Evolutionary conservation across 1,140 invertebrate species (phyloP).

Genomic region (Wasmannia auropunctata): DNA sequence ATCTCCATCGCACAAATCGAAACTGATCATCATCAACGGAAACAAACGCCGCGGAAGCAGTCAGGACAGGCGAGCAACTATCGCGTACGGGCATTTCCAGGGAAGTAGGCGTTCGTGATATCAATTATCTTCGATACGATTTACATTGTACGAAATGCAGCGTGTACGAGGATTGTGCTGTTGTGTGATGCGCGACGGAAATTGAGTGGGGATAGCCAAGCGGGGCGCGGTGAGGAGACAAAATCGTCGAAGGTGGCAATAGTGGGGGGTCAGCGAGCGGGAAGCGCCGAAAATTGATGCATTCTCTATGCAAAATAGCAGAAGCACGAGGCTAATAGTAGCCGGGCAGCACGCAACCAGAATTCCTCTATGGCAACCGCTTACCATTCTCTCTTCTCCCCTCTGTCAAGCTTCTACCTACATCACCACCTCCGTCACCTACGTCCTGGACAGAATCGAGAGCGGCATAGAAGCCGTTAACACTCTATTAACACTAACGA

Average conservation of each 20-base stretch:
- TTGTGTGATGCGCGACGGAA: conserved; percentile 54
- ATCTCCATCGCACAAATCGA: conserved; percentile 36
- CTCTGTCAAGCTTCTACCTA: conserved; percentile 63
- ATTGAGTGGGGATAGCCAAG: conserved; percentile 29
- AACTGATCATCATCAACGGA: conserved; percentile 44
- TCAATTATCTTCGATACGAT: conserved; percentile 75
- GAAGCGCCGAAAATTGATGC: conserved; percentile 80
- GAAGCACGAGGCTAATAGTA: conserved; percentile 70
- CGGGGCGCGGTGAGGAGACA: conserved; percentile 18
- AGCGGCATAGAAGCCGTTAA: conserved; percentile 83
- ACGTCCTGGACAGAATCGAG: conserved; percentile 80
- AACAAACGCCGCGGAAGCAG: conserved; percentile 43
- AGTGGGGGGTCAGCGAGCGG: conserved; percentile 52
- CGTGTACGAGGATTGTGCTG: conserved; percentile 23
- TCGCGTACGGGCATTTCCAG: conserved; percentile 23
- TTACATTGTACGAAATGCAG: conserved; percentile 52
- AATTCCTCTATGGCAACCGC: conserved; percentile 63
- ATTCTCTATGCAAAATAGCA: conserved; percentile 79
- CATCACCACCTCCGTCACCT: conserved; percentile 73
- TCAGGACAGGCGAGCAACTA: conserved; percentile 22
- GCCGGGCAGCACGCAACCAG: conserved; percentile 70
- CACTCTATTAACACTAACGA: conserved; percentile 85
- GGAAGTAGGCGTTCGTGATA: conserved; percentile 52
- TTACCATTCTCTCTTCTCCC: conserved; percentile 54
- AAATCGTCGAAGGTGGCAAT: conserved; percentile 58